Conservation (phyloP, 2,888 invertebrate species). For the Anarsia innoxiella region DNA sequence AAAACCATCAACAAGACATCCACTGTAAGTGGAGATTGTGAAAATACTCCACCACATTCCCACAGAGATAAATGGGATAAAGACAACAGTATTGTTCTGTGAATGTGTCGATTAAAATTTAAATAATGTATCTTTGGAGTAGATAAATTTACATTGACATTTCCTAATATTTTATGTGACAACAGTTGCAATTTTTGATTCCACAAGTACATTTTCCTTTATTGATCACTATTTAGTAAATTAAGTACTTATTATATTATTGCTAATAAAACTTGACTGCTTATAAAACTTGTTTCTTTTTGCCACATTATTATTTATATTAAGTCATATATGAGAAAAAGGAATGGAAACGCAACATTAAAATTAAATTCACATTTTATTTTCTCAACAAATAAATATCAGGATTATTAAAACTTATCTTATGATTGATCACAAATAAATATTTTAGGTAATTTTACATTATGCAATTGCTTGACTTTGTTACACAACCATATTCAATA, state of each 20-base stretch:
- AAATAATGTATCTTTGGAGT: constrained; percentile 9
- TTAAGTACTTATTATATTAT: constrained; percentile 27
- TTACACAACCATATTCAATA: constrained; percentile 11
- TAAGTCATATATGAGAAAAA: too few relatives aligned
- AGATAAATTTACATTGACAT: constrained; percentile 15
- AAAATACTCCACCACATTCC: constrained; percentile 67
- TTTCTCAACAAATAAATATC: too few relatives aligned
- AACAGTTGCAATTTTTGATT: constrained; percentile 10
- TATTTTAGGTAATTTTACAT: too few relatives aligned
- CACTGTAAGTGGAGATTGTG: constrained; percentile 54
- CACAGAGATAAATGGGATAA: constrained; percentile 69
- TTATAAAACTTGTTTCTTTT: not conserved
- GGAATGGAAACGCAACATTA: too few relatives aligned
- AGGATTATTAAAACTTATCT: too few relatives aligned
- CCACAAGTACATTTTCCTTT: constrained; percentile 23
- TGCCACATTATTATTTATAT: too few relatives aligned
- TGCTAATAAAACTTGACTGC: constrained; percentile 8
- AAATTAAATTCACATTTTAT: constrained; percentile 5
- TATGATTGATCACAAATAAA: too few relatives aligned
- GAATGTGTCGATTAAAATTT: constrained; percentile 16
- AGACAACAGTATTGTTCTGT: constrained; percentile 66
- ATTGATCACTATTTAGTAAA: constrained; percentile 22
- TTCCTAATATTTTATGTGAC: constrained; percentile 14
- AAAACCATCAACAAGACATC: constrained; percentile 48
- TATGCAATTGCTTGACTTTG: not conserved